A percentile compares a stretch with the other conserved stretches of the same genome.
These are phyloP conservation scores for Amphipyra berbera DNA, from an alignment of 2,888 invertebrate species.

Conservation along the genomic window DNA sequence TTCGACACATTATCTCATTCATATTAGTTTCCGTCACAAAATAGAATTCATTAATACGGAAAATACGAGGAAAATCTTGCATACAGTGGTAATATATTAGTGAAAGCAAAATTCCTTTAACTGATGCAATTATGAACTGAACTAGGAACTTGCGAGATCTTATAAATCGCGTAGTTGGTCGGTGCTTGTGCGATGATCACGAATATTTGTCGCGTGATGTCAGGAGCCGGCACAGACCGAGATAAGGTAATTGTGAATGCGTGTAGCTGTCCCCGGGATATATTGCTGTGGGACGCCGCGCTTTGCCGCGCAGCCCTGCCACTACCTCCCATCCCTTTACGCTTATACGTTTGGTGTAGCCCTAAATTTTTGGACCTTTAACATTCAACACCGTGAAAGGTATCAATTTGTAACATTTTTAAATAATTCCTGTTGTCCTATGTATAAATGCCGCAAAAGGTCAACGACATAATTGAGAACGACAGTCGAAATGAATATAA, in stretches of 20 bases:
- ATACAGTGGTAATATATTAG: not conserved
- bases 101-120: slow-evolving; percentile 19
- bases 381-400: slow-evolving; percentile 8
- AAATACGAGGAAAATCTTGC: slow-evolving; percentile 21
- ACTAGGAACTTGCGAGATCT: slow-evolving; percentile 13
- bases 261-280: slow-evolving; percentile 84
- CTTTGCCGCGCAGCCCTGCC: slow-evolving; percentile 22
- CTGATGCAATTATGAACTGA: slow-evolving; percentile 4
- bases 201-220: slow-evolving; percentile 85
- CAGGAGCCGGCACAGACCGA: slow-evolving; percentile 75
- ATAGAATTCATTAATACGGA: slow-evolving; percentile 10
- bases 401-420: slow-evolving; percentile 7
- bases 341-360: slow-evolving; percentile 21
- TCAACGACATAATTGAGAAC: slow-evolving; percentile 59
- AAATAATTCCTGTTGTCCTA: slow-evolving; percentile 42
- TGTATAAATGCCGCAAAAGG: slow-evolving; percentile 49
- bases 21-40: slow-evolving; percentile 8
- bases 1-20: not conserved
- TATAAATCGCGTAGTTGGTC: slow-evolving; percentile 30
- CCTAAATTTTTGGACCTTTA: slow-evolving; percentile 29
- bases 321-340: slow-evolving; percentile 28
- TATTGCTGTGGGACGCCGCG: slow-evolving; percentile 71
- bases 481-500: slow-evolving; percentile 50
- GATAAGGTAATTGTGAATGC: slow-evolving; percentile 88
- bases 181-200: slow-evolving; percentile 64